Evolutionary conservation across 2,888 invertebrate species (phyloP).

Genomic region (Tuberolachnus salignus): DNA sequence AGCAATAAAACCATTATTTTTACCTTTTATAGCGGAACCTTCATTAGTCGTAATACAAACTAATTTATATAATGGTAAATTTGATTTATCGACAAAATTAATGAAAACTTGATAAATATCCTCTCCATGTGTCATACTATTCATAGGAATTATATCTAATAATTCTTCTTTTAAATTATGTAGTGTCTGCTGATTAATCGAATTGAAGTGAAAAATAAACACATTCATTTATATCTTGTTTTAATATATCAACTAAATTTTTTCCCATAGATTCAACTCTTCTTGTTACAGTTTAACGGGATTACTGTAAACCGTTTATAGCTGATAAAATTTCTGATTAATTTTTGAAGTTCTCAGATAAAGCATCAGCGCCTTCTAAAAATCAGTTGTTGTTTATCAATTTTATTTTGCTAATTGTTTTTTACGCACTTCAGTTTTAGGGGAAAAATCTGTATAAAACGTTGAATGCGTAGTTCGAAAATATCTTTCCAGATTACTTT

Average conservation of each 20-base stretch:
- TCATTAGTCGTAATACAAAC: conserved; percentile 13
- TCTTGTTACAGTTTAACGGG: conserved; percentile 6
- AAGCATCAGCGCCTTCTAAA: conserved; percentile 16
- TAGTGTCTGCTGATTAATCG: too few relatives aligned
- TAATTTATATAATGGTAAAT: conserved; percentile 23
- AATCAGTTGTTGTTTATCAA: conserved; percentile 18
- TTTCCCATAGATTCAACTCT: conserved; percentile 10
- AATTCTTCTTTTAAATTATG: too few relatives aligned
- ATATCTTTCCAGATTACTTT: conserved; percentile 31
- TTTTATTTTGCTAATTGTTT: conserved; percentile 29
- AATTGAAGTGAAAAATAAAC: too few relatives aligned
- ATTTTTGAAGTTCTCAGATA: conserved; percentile 38
- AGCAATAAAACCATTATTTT: conserved; percentile 17
- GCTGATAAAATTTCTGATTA: too few relatives aligned
- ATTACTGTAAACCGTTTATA: conserved; percentile 24
- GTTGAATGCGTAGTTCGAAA: conserved; percentile 18
- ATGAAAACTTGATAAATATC: conserved; percentile 22
- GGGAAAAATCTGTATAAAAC: conserved; percentile 11
- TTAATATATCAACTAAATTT: too few relatives aligned
- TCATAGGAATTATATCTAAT: conserved; percentile 25
- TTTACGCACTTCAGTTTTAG: conserved; percentile 29
- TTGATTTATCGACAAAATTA: conserved; percentile 27
- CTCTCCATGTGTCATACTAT: not conserved
- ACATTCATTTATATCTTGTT: too few relatives aligned
- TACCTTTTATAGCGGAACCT: conserved; percentile 4